Evolutionary conservation across 2,113 vertebrate genomes (phyloP).

Genomic region (Silurus asotus): DNA sequence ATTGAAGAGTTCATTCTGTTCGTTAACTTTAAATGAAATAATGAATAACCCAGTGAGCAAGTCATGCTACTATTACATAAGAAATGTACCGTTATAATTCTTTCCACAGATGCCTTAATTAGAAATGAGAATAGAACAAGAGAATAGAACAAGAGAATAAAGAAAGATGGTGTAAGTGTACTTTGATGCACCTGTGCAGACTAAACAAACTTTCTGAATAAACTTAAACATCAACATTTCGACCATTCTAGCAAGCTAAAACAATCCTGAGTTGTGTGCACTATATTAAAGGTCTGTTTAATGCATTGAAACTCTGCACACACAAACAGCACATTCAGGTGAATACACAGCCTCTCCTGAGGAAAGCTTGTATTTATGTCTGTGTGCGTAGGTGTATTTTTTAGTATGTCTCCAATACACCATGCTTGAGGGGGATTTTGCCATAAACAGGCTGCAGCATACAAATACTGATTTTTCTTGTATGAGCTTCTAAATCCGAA

Average conservation of each 20-base stretch:
- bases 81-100: not conserved
- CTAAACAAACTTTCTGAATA: not conserved
- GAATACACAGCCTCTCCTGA: constrained; percentile 28
- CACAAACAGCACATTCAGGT: constrained; percentile 34
- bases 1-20: not conserved
- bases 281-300: not conserved
- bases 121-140: not conserved
- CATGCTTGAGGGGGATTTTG: not conserved
- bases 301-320: not conserved
- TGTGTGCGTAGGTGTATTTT: constrained; percentile 27
- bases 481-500: constrained; percentile 24
- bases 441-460: constrained; percentile 11
- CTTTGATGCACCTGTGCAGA: not conserved
- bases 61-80: not conserved
- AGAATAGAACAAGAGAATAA: constrained; percentile 2
- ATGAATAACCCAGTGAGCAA: not conserved
- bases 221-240: constrained; percentile 15
- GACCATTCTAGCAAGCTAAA: constrained; percentile 7
- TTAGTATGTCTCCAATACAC: constrained; percentile 24
- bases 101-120: not conserved
- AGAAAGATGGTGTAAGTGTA: not conserved
- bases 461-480: constrained; percentile 32
- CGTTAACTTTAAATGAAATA: constrained; percentile 4
- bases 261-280: constrained; percentile 1
- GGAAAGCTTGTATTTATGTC: constrained; percentile 22